Base-by-base conservation (phyloP, 2,113 vertebrate species). In the Muscicapa adusta region DNA sequence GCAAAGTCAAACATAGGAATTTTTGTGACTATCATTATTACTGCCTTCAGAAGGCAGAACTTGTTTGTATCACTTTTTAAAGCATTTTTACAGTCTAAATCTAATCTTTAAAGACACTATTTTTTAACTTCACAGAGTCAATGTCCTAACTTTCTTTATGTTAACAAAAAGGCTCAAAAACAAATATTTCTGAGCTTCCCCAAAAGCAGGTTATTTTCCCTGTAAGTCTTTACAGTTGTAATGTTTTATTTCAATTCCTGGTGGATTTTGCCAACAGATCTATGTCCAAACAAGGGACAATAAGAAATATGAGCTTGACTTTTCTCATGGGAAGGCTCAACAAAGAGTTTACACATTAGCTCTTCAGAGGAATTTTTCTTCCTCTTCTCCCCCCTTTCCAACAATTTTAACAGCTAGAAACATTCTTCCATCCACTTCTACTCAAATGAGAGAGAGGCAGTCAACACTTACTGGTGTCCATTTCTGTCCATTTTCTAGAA, bases 401-500 rank as follows among this genome's bases (percentile, higher is more conserved):
- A 54, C 3, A 85, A 26, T 62, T 72, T 76, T 40, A 73, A 18
- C 24, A 70, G 23, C 23, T 20, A 61, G 56, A 48, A 34, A 40
- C 26, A 38, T 71, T 68, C 4, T 24, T 65, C 42, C 22, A 61
- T 20, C 17, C 56, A 58, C 10, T 78, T 67, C 29, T 53, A 50
- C 19, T 67, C 23, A 91, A 61, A 26, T 12, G 19, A 63, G 12
- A 61, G 11, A 29, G 18, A 42, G 24, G 28, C 11, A 65, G 31
- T 40, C 60, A 76, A 7, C 38, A 89, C 97, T 98, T 97, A 98
- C 98, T 72, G 96, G 96, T 2, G 97, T 98, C 99, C 99, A 99
- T 76, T 97, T 97, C 94, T 99, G 98, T 34, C 98, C 98, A 56
- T 97, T 96, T 82, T 98, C 97, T 79, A 99, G 96, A 80, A 98